phyloP scores from a whole-genome alignment of 2,113 vertebrate species.

The Phyllostomus discolor region DNA sequence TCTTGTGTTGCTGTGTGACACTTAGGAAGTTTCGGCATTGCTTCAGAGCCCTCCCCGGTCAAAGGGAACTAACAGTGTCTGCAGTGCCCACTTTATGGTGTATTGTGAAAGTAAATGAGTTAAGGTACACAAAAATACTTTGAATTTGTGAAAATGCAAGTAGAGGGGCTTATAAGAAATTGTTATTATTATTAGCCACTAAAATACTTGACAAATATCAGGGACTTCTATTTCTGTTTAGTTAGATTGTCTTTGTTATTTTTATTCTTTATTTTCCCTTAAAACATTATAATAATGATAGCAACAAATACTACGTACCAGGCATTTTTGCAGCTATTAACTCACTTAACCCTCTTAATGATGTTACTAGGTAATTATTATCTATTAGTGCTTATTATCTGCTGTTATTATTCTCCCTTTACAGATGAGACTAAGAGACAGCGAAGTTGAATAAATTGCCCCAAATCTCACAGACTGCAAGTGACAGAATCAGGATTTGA shows the following conservation, averaged over 20 bases:
- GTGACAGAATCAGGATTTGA: background rate
- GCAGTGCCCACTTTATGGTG: background rate
- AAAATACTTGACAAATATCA: background rate
- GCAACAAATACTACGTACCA: background rate
- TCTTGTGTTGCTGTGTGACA: background rate
- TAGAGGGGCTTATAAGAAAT: background rate
- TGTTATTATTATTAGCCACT: background rate
- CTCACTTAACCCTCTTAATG: background rate
- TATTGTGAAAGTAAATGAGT: background rate
- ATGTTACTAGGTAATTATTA: background rate
- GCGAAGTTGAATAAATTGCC: background rate
- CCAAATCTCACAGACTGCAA: background rate
- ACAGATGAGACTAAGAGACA: background rate
- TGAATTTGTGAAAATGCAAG: background rate
- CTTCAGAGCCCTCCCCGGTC: background rate
- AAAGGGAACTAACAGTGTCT: background rate
- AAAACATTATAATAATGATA: background rate
- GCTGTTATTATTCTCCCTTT: background rate
- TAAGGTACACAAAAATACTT: background rate
- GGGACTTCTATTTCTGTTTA: background rate
- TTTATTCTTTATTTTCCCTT: conserved; percentile 8
- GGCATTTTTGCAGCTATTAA: background rate
- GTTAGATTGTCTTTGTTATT: background rate
- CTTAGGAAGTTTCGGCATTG: background rate
- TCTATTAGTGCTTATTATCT: background rate